Base-by-base conservation (phyloP, 2,113 vertebrate genomes). In the Oncorhynchus clarkii region DNA sequence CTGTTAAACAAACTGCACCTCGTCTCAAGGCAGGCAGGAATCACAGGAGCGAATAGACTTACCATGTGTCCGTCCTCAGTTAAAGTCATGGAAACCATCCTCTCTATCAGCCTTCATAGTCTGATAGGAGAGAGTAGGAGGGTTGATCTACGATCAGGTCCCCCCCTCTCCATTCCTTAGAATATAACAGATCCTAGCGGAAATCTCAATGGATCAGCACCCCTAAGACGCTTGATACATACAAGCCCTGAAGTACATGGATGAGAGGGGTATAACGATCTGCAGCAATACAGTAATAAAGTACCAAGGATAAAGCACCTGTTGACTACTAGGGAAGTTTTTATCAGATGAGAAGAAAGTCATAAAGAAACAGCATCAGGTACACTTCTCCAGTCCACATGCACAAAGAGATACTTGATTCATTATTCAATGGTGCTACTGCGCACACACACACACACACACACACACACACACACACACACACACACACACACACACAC, bases 1-100 rank as follows among this genome's bases (percentile, higher is more conserved):
- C 48, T 29, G 67, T 79, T n/a, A 65, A 84, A 73, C 66, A 12
- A 54, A 34, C 62, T 14, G 70, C 70, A 29, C 64, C 51, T 71
- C 57, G 0, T 51, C 67, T 77, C 57, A 45, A 73, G 16, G 34
- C 57, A 45, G 20, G 9, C 24, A 51, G 51, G 65, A 24, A 27
- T 62, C 3, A 8, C 5, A 26, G 22, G 48, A 71, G 54, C 24
- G 31, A 11, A 18, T 51, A 64, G 54, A 59, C 51, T n/a, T 13
- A n/a, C 4, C 4, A 22, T 60, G 59, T 60, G 18, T 60, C n/a
- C 14, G 1, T n/a, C n/a, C 16, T 57, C 16, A 57, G 51, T 57
- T 16, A 57, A 57, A 20, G 54, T 62, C 18, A 62, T 9, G 59
- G 13, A 62, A 62, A 62, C 59, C 45, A 22, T n/a, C 59, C 59